Conservation (phyloP, 2,888 invertebrate genomes). For the Tortrix viridana region DNA sequence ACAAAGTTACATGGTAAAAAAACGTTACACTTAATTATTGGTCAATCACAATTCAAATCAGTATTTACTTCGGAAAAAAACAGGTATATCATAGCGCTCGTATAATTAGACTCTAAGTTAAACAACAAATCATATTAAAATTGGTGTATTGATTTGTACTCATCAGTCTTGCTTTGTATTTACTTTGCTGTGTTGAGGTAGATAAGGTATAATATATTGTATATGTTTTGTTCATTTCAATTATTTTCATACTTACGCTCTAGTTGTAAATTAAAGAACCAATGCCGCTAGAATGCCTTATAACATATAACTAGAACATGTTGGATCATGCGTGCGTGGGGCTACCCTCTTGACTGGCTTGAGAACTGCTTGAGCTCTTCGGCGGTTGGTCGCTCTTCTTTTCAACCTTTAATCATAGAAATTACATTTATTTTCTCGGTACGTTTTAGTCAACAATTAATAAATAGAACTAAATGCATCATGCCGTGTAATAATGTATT, state of each 20-base stretch:
- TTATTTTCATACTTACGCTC: conserved; percentile 12
- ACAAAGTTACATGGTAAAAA: neutral
- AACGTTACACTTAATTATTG: too few relatives aligned
- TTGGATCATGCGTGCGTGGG: conserved; percentile 60
- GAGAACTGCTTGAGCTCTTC: conserved; percentile 72
- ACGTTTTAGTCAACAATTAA: too few relatives aligned
- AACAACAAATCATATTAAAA: conserved; percentile 67
- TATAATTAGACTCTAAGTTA: conserved; percentile 15
- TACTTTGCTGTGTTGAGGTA: conserved; percentile 62
- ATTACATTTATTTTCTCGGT: too few relatives aligned
- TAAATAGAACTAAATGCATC: too few relatives aligned
- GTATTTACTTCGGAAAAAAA: conserved; percentile 7
- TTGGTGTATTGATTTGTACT: conserved; percentile 74
- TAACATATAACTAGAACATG: conserved; percentile 3
- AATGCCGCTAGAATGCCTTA: conserved; percentile 41
- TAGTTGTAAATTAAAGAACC: conserved; percentile 40
- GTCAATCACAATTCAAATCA: neutral
- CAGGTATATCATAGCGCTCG: conserved; percentile 35
- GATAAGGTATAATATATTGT: conserved; percentile 45
- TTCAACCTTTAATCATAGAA: conserved; percentile 57
- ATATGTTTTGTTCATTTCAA: neutral
- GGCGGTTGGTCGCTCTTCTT: conserved; percentile 71
- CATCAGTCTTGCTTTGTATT: conserved; percentile 74
- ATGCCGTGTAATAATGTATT: too few relatives aligned
- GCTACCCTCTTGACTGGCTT: conserved; percentile 65